Evolutionary conservation across 2,888 invertebrate genomes (phyloP).

Genomic region (Papilio elwesi): DNA sequence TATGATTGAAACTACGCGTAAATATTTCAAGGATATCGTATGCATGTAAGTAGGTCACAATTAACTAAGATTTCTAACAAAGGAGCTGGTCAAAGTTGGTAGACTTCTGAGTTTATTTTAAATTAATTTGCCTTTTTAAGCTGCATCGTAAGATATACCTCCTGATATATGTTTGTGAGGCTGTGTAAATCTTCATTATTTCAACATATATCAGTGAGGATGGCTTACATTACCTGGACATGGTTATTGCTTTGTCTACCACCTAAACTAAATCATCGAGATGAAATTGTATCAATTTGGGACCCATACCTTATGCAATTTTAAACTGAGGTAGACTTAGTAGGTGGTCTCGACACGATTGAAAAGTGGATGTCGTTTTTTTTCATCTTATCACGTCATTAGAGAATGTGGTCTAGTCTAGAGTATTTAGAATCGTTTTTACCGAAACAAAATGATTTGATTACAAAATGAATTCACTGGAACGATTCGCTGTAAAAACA

Average conservation of each 20-base stretch:
- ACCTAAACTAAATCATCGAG: too few species aligned
- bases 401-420: neutral
- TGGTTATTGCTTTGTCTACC: too few species aligned
- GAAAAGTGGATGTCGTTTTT: neutral
- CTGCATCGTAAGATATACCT: neutral
- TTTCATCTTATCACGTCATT: neutral
- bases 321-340: too few species aligned
- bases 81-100: constrained; percentile 26
- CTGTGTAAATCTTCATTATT: too few species aligned
- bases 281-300: too few species aligned
- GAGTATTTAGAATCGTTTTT: neutral
- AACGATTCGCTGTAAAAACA: constrained; percentile 14
- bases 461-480: neutral
- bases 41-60: constrained; percentile 40
- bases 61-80: constrained; percentile 40
- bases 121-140: neutral
- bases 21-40: constrained; percentile 34
- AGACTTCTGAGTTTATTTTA: constrained; percentile 13
- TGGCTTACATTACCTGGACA: too few species aligned
- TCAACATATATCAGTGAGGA: too few species aligned
- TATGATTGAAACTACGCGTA: constrained; percentile 33
- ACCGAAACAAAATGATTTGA: neutral
- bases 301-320: too few species aligned
- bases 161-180: too few species aligned
- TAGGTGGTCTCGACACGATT: neutral